Evolutionary conservation across 2,113 vertebrate genomes (phyloP).

Genomic region (Phycodurus eques): DNA sequence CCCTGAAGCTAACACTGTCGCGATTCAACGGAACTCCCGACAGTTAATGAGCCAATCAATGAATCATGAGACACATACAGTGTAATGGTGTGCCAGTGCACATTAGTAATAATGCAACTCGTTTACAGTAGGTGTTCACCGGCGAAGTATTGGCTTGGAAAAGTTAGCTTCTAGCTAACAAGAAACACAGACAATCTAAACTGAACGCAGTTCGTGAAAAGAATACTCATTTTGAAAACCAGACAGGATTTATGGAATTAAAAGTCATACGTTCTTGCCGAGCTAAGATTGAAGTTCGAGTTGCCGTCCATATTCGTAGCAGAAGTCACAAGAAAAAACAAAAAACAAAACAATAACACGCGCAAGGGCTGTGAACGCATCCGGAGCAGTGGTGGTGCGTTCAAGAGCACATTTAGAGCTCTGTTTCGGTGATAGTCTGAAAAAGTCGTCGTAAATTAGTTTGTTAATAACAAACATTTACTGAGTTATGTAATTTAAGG

Average conservation of each 20-base stretch:
- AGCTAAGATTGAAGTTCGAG: background rate
- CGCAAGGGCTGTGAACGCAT: constrained; percentile 12
- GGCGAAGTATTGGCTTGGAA: background rate
- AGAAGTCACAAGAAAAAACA: background rate
- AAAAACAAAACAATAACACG: constrained; percentile 18
- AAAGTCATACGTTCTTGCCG: background rate
- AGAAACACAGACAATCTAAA: background rate
- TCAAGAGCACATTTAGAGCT: constrained; percentile 18
- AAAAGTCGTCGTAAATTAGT: background rate
- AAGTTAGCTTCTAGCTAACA: background rate
- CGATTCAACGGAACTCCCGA: background rate
- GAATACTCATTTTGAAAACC: background rate
- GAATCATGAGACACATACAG: background rate
- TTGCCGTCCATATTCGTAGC: background rate
- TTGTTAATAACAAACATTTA: background rate
- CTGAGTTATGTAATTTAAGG: background rate
- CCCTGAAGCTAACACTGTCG: background rate
- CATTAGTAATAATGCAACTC: background rate
- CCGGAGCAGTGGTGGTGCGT: constrained; percentile 41
- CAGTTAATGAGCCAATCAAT: background rate
- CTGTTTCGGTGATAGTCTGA: background rate
- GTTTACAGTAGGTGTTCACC: background rate
- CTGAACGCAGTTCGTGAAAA: background rate
- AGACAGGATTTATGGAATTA: background rate
- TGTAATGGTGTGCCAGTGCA: background rate